Base-by-base conservation (phyloP, 2,113 vertebrate species). In the Eurypyga helias region DNA sequence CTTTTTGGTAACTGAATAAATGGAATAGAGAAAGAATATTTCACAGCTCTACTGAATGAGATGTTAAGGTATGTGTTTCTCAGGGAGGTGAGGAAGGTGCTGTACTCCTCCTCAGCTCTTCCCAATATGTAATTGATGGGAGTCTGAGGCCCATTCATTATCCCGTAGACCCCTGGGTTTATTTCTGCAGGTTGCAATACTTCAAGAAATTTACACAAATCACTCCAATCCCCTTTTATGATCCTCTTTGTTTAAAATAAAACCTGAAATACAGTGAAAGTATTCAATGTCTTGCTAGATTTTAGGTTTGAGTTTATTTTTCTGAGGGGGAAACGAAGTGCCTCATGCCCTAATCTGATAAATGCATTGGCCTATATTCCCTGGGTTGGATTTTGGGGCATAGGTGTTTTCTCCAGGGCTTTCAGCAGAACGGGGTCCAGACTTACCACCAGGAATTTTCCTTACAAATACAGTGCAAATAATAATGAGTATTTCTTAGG, bases 331-430 rank as follows among this genome's bases (percentile, higher is more conserved):
- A 71, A 70, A 15, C 25, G 34, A 45, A 43, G 9, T 10, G 29
- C 54, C 45, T 31, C 1, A 0, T 64, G 36, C 33, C 62, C n/a
- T 48, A 13, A 33, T 43, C 21, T 64, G 28, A 31, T 29, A 38
- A 36, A 57, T 7, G 11, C 5, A 13, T 15, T 41, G 41, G 20
- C 15, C n/a, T 25, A 2, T 1, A 0, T 21, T 54, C 15, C 24
- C 46, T 16, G 16, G 9, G 36, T 0, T 69, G 83, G 43, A 36
- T 51, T 84, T 66, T n/a, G 10, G 71, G 43, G 11, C 24, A 51
- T 72, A 49, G 5, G 8, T 55, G 23, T 57, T 45, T 78, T 72
- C 52, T 87, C 28, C 31, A 52, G 24, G 54, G 17, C 38, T 62
- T 55, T 64, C 19, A 43, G 34, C 52, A 83, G 60, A 33, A 34